These are phyloP conservation scores for Phytoseiulus persimilis DNA, from an alignment of 2,888 invertebrate genomes.

Conservation along the genomic window DNA sequence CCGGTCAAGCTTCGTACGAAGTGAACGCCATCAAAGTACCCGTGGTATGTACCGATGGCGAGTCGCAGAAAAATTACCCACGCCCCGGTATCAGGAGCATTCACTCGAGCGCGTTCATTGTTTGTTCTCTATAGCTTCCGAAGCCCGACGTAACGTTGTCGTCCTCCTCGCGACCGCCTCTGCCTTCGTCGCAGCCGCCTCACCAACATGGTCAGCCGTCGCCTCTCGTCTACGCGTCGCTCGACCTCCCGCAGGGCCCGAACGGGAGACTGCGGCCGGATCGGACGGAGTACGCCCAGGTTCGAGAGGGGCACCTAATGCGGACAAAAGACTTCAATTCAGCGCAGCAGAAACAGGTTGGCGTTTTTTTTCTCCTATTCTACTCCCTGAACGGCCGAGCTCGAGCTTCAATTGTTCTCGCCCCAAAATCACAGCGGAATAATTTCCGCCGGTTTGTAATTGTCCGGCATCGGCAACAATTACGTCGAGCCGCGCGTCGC, in stretches of 20 bases:
- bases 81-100: not conserved
- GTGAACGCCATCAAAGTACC: conserved; percentile 34
- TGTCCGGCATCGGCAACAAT: not conserved
- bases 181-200: conserved; percentile 18
- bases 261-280: conserved; percentile 30
- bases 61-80: too few relatives aligned
- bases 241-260: conserved; percentile 11
- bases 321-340: conserved; percentile 1
- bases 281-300: conserved; percentile 25
- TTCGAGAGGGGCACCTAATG: not conserved
- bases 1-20: conserved; percentile 22
- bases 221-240: conserved; percentile 25
- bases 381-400: not conserved
- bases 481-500: not conserved
- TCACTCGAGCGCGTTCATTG: not conserved
- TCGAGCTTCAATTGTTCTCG: too few relatives aligned
- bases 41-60: conserved; percentile 6
- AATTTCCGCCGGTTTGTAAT: not conserved
- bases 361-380: not conserved
- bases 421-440: not conserved
- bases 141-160: conserved; percentile 24
- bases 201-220: not conserved
- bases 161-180: conserved; percentile 9
- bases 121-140: not conserved
- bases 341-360: not conserved